phyloP scores from a whole-genome alignment of 2,888 invertebrate species.

The Amorpha juglandis region DNA sequence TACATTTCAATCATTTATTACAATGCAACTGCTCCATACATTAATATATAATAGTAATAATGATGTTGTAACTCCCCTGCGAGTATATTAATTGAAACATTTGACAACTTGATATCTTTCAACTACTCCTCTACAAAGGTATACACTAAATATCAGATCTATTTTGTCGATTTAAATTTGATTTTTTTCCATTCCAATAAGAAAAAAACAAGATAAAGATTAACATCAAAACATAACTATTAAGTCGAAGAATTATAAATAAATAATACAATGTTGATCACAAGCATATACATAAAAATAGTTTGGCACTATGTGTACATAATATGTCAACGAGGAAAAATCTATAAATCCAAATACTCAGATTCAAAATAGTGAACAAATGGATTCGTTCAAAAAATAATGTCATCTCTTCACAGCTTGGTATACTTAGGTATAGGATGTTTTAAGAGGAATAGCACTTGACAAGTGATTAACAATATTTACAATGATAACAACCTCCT shows the following conservation, averaged over 20 bases:
- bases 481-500: slow-evolving; percentile 73
- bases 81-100: slow-evolving; percentile 46
- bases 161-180: slow-evolving; percentile 37
- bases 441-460: slow-evolving; percentile 66
- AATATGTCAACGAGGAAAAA: slow-evolving; percentile 57
- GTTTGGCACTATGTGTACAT: slow-evolving; percentile 74
- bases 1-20: slow-evolving; percentile 28
- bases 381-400: slow-evolving; percentile 63
- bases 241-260: slow-evolving; percentile 40
- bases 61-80: slow-evolving; percentile 41
- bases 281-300: slow-evolving; percentile 61
- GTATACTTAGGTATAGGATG: slow-evolving; percentile 51
- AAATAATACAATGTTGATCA: slow-evolving; percentile 47
- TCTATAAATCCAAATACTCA: slow-evolving; percentile 55
- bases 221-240: slow-evolving; percentile 36
- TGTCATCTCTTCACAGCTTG: slow-evolving; percentile 63
- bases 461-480: slow-evolving; percentile 74
- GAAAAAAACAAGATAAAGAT: slow-evolving; percentile 38
- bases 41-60: slow-evolving; percentile 36
- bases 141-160: slow-evolving; percentile 45
- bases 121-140: slow-evolving; percentile 47
- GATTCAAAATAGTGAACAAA: slow-evolving; percentile 60
- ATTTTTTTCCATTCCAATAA: slow-evolving; percentile 35
- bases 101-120: slow-evolving; percentile 40
- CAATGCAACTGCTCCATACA: slow-evolving; percentile 38